Conservation (phyloP, 2,888 invertebrate genomes). For the Reticulitermes lucifugus region DNA sequence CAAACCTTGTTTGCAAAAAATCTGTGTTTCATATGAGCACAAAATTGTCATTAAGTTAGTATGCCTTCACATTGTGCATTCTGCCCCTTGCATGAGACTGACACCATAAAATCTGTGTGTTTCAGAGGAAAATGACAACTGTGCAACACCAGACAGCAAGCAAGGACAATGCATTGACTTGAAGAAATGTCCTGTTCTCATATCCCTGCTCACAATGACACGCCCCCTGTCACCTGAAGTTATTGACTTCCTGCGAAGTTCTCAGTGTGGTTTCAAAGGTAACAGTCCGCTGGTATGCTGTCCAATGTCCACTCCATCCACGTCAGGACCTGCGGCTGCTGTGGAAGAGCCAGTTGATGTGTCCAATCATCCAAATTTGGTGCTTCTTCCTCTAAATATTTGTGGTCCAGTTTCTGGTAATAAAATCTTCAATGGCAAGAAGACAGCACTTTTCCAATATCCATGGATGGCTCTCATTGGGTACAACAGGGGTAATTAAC, state of each 20-base stretch:
- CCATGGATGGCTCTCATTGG: slow-evolving; percentile 83
- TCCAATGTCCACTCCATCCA: neutral
- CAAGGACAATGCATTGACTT: slow-evolving; percentile 53
- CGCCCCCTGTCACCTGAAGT: slow-evolving; percentile 47
- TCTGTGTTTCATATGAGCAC: neutral
- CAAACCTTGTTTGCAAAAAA: too few species aligned
- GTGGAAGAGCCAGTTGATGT: slow-evolving; percentile 60
- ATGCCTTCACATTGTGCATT: neutral
- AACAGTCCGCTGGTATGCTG: slow-evolving; percentile 51
- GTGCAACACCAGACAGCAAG: slow-evolving; percentile 51
- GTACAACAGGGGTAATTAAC: slow-evolving; percentile 63
- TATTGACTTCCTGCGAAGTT: slow-evolving; percentile 43
- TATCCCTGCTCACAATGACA: slow-evolving; percentile 46
- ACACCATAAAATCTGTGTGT: neutral
- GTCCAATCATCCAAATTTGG: slow-evolving; percentile 61
- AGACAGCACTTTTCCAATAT: slow-evolving; percentile 72
- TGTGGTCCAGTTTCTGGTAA: slow-evolving; percentile 70
- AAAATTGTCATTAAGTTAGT: neutral
- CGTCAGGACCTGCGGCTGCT: neutral
- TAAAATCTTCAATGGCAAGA: slow-evolving; percentile 72
- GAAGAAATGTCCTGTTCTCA: slow-evolving; percentile 49
- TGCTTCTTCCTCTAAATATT: slow-evolving; percentile 60
- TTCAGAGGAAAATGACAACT: slow-evolving; percentile 46
- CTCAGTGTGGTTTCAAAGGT: slow-evolving; percentile 48
- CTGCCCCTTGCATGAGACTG: neutral